phyloP scores from a whole-genome alignment of 2,797 vertebrate species.

The Sebastes trivittatus region DNA sequence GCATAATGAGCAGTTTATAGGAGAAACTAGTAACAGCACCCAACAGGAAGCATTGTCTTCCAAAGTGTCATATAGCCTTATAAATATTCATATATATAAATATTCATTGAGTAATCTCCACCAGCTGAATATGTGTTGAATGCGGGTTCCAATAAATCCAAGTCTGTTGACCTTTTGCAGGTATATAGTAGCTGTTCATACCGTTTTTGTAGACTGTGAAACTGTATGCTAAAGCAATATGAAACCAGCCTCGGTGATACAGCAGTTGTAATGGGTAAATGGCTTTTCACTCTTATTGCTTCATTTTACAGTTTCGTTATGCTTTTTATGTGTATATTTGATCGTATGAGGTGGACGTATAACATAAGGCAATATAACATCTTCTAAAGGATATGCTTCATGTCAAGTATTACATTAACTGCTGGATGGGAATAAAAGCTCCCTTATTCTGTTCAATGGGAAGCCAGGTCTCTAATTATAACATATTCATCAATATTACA shows the following conservation, averaged over 20 bases:
- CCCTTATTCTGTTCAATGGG: conserved; percentile 31
- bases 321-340: conserved; percentile 45
- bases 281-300: conserved; percentile 69
- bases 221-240: conserved; percentile 69
- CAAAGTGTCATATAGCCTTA: conserved; percentile 79
- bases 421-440: conserved; percentile 32
- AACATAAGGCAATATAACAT: conserved; percentile 66
- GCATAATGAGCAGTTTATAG: conserved; percentile 73
- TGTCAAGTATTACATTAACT: conserved; percentile 55
- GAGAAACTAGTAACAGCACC: conserved; percentile 68
- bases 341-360: conserved; percentile 33
- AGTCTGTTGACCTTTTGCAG: conserved; percentile 74
- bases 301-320: conserved; percentile 65
- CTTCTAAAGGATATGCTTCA: conserved; percentile 68
- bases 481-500: conserved; percentile 50
- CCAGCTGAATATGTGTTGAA: conserved; percentile 66
- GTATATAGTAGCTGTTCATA: conserved; percentile 59
- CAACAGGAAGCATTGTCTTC: conserved; percentile 77
- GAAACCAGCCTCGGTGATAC: conserved; percentile 49
- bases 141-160: conserved; percentile 69
- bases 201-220: conserved; percentile 56
- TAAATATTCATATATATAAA: conserved; percentile 79
- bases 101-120: conserved; percentile 75
- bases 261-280: conserved; percentile 51
- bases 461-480: conserved; percentile 39